Base-by-base conservation (phyloP, 2,797 vertebrate genomes). In the Pangasius macronema region DNA sequence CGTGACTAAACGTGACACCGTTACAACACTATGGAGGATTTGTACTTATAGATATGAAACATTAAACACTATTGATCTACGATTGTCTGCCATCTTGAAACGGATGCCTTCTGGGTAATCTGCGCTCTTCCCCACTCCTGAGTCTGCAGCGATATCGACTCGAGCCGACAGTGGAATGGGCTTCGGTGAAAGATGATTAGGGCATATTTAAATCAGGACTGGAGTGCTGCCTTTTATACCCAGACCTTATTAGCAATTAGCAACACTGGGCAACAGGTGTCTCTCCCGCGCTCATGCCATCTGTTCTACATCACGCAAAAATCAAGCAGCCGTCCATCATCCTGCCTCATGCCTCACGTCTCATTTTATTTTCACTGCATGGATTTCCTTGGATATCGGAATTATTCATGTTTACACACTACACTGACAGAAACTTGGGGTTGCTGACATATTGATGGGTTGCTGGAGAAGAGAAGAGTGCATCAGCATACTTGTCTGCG, bases 211-310 rank as follows among this genome's bases (percentile, higher is more conserved):
- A 59, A 42, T 30, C 81, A 51, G 81, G 61, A 22, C 13, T 67
- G 81, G 81, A 51, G 70, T 11, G 75, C 68, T 80, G 87, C 75
- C 82, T 85, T 88, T 86, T 63, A 51, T 67, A 65, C 81, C 3
- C 61, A 33, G 81, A 49, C 61, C 61, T 82, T 82, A 82, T 82
- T 82, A 51, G 42, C 85, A 84, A 87, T 85, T 83, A 85, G 59
- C 70, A 73, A 73, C 77, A 85, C 75, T 36, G 42, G 83, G 88
- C 90, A 91, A 89, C 88, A 88, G 89, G 88, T 89, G 36, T 79
- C 83, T 75, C 63, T 89, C 83, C 85, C n/a, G 79, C 85, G 30
- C 82, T 82, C 63, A 70, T 61, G 61, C 88, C 88, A 87, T 91
- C 90, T 91, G 88, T 86, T 91, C 88, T 36, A 42, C 63, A 87